Percentiles rank a stretch among this genome's conserved stretches.
Conservation (phyloP, 2,888 invertebrate species). For the Yponomeuta plumbellus region DNA sequence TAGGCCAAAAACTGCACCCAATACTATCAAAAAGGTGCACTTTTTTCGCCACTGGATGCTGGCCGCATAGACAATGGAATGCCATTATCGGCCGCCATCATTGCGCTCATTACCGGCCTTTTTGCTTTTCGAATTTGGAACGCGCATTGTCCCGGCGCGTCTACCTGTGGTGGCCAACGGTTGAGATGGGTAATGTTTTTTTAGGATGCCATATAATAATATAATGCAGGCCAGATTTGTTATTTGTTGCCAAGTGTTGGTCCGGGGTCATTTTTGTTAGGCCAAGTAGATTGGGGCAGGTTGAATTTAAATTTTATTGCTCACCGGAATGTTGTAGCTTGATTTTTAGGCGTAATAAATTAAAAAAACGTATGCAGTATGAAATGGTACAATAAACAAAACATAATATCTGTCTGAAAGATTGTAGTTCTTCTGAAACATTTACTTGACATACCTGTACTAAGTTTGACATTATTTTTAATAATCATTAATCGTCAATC, state of each 20-base stretch:
- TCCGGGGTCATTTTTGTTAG: conserved; percentile 3
- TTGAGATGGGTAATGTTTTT: conserved; percentile 19
- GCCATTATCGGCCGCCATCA: conserved; percentile 63
- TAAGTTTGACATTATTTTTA: too few relatives aligned
- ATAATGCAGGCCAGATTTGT: not conserved
- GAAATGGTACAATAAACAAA: too few relatives aligned
- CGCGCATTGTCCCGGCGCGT: conserved; percentile 53
- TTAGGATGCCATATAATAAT: conserved; percentile 6
- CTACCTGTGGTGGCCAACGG: conserved; percentile 51
- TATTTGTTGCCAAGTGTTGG: not conserved
- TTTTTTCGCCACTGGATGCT: conserved; percentile 30
- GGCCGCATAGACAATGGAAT: conserved; percentile 60
- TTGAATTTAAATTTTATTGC: not conserved
- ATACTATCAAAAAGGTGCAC: conserved; percentile 25
- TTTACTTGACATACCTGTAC: too few relatives aligned
- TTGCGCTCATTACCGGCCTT: conserved; percentile 71
- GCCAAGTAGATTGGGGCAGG: conserved; percentile 9
- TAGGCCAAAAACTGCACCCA: not conserved
- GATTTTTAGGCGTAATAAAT: too few relatives aligned
- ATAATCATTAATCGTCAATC: too few relatives aligned
- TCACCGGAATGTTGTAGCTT: not conserved
- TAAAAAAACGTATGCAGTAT: too few relatives aligned
- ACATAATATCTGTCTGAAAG: too few relatives aligned
- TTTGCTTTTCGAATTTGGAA: conserved; percentile 41
- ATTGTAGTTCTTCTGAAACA: too few relatives aligned